Percentiles rank a stretch among this genome's conserved stretches.
phyloP scores from a whole-genome alignment of 1,140 invertebrate genomes.

The Eriosoma lanigerum region DNA sequence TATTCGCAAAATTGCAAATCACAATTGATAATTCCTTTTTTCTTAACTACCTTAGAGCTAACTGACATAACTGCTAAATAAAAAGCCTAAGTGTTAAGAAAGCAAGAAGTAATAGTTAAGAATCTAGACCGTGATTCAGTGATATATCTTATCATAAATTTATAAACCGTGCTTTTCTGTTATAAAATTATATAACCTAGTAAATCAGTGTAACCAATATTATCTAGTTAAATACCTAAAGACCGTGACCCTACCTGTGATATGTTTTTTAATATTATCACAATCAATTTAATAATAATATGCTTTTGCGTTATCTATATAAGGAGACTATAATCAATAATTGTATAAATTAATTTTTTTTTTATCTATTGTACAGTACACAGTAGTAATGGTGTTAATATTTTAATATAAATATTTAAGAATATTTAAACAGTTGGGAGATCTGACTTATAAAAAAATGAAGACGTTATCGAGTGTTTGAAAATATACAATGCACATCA shows the following conservation, averaged over 20 bases:
- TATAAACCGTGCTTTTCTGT: too few species aligned
- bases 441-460: background rate
- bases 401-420: background rate
- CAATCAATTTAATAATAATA: background rate
- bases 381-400: background rate
- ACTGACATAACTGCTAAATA: too few species aligned
- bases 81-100: too few species aligned
- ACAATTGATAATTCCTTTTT: too few species aligned
- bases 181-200: background rate
- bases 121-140: too few species aligned
- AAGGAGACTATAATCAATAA: conserved; percentile 13
- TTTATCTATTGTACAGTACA: background rate
- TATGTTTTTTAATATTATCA: conserved; percentile 3
- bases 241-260: background rate
- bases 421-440: background rate
- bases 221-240: background rate
- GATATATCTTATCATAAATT: too few species aligned
- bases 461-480: background rate
- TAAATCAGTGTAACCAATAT: background rate
- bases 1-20: too few species aligned
- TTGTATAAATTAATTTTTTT: background rate
- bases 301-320: background rate
- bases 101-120: too few species aligned
- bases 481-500: conserved; percentile 72
- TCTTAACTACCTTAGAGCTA: too few species aligned